phyloP scores from a whole-genome alignment of 2,113 vertebrate species.

The Thamnophis sirtalis region DNA sequence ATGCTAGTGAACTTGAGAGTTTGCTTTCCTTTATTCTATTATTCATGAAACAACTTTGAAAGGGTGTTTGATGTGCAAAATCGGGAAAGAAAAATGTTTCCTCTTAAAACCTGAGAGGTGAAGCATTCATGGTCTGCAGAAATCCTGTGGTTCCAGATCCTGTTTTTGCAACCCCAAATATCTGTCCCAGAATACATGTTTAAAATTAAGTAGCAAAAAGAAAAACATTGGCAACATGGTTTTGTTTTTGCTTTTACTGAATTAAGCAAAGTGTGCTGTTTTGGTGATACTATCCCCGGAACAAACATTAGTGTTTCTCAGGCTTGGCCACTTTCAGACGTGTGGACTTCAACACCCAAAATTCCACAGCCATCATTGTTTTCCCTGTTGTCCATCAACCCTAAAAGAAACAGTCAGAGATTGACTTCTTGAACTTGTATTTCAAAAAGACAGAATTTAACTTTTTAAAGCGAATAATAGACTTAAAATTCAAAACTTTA shows the following conservation, averaged over 20 bases:
- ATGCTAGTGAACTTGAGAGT: not conserved
- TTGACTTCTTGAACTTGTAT: not conserved
- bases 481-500: not conserved
- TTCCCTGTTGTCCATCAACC: not conserved
- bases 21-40: conserved; percentile 15
- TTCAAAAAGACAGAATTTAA: not conserved
- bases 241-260: not conserved
- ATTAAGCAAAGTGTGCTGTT: not conserved
- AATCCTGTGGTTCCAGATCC: not conserved
- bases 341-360: not conserved
- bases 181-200: not conserved
- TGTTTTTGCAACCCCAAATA: not conserved
- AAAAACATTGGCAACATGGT: not conserved
- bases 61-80: not conserved
- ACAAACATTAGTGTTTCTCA: not conserved
- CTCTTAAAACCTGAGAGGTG: not conserved
- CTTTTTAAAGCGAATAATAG: not conserved
- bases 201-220: not conserved
- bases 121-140: not conserved
- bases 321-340: not conserved
- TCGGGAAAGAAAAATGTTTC: not conserved
- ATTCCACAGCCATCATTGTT: not conserved
- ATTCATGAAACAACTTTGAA: conserved; percentile 12
- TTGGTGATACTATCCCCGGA: not conserved
- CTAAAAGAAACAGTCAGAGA: not conserved